Base-by-base conservation (phyloP, 2,113 vertebrate genomes). In the Rhinolophus sinicus region DNA sequence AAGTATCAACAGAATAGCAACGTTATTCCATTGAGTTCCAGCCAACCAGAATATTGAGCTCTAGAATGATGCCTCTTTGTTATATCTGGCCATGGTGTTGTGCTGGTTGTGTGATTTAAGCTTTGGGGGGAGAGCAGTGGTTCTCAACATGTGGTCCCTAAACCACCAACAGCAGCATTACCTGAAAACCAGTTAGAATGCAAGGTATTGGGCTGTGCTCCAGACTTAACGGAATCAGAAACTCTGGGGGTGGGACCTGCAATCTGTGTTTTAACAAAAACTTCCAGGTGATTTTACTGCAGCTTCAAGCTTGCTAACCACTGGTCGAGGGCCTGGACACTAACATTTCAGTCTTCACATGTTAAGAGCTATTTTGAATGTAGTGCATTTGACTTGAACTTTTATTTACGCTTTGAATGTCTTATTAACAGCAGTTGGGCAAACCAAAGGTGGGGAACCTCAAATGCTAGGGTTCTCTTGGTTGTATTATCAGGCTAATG, bases 1-100 rank as follows among this genome's bases (percentile, higher is more conserved):
- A 96, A 94, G 83, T 84, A 94, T 65, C 82, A 85, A 72, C 54
- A 89, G 33, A 90, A 86, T 72, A 86, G 60, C 54, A 81, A 22
- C 2, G 16, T 85, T 38, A 47, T 75, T 69, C 35, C 47, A 33
- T 33, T 56, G 78, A 52, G 38, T 54, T 78, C 52, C 30, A 91
- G 40, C 26, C 64, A 56, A 35, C 56, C 52, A n/a, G 35, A 65
- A n/a, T 40, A 6, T 2, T 44, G 82, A 33, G 19, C 19, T 80
- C 33, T 35, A 65, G 44, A 75, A 35, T 16, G 9, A 78, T 21
- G 62, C 30, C 28, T 47, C 69, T 58, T 28, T 2, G 2, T 38
- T 40, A 0, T 7, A 24, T 84, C 67, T 80, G 86, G 18, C 28
- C 47, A 26, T 35, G 65, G 5, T 38, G 21, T 69, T 62, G 6